A percentile compares a stretch with the other conserved stretches of the same genome.
Evolutionary conservation across 2,113 vertebrate species (phyloP).

Genomic region (Syngnathus scovelli): DNA sequence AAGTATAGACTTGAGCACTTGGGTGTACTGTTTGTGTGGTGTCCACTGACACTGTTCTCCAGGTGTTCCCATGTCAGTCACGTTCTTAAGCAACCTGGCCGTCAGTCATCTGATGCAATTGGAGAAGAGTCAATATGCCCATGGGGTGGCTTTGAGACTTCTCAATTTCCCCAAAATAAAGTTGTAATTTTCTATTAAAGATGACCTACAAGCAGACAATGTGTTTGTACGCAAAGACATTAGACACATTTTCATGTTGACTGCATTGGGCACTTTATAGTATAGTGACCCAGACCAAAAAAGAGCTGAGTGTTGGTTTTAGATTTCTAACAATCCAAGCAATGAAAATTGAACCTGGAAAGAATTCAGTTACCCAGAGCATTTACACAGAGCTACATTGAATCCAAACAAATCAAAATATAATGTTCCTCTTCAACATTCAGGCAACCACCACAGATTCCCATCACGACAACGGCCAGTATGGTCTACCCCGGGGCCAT

Average conservation of each 20-base stretch:
- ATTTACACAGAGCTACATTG: background rate
- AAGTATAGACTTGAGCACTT: slow-evolving; percentile 57
- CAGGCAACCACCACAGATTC: slow-evolving; percentile 96
- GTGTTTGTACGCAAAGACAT: background rate
- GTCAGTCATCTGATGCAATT: slow-evolving; percentile 60
- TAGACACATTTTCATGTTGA: background rate
- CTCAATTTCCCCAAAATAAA: slow-evolving; percentile 58
- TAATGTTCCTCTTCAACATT: slow-evolving; percentile 50
- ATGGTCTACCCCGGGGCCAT: slow-evolving; percentile 97
- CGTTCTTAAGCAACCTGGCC: slow-evolving; percentile 59
- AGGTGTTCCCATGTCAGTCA: slow-evolving; percentile 70
- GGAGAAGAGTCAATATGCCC: slow-evolving; percentile 48
- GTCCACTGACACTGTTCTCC: slow-evolving; percentile 58
- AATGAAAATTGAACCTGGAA: background rate
- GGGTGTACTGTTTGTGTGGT: slow-evolving; percentile 71
- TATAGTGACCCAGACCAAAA: background rate
- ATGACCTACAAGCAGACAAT: no score
- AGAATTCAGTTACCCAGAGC: background rate
- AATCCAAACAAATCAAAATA: background rate
- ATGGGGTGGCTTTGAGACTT: slow-evolving; percentile 19
- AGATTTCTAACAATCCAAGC: background rate
- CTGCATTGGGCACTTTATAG: background rate
- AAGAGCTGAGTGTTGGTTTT: slow-evolving; percentile 36
- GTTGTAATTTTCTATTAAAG: slow-evolving; percentile 5
- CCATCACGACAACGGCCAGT: slow-evolving; percentile 90